phyloP scores from a whole-genome alignment of 2,797 vertebrate species.

The Phoxinus dragarum region DNA sequence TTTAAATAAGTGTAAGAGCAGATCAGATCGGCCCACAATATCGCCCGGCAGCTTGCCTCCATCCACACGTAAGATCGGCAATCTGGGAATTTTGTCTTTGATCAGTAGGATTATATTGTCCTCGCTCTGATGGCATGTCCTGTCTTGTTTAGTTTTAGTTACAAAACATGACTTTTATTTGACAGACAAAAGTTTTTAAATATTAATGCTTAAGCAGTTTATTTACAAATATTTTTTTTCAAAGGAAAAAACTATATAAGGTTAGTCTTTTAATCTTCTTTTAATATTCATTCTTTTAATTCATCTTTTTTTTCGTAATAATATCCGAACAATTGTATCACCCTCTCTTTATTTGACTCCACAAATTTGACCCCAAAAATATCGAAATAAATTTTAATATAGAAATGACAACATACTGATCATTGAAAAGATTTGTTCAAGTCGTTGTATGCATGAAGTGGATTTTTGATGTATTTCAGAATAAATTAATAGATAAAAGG shows the following conservation, averaged over 20 bases:
- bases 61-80: conserved; percentile 13
- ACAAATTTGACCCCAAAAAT: background rate
- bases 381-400: background rate
- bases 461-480: background rate
- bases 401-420: background rate
- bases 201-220: background rate
- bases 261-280: too few relatives aligned
- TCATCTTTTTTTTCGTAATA: too few relatives aligned
- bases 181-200: background rate
- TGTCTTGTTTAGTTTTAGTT: background rate
- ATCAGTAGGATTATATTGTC: conserved; percentile 34
- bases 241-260: background rate
- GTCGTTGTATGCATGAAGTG: background rate
- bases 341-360: background rate
- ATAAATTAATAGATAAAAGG: background rate
- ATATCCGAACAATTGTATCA: background rate
- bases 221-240: background rate
- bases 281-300: too few relatives aligned
- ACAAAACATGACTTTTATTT: background rate
- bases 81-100: conserved; percentile 32
- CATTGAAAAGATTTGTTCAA: background rate
- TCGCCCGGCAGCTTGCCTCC: conserved; percentile 2
- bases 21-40: conserved; percentile 19
- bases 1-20: conserved; percentile 44
- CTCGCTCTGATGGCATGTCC: background rate